Percentiles rank a stretch among this genome's conserved stretches.
Evolutionary conservation across 2,888 invertebrate species (phyloP).

Genomic region (Cephus spinipes): DNA sequence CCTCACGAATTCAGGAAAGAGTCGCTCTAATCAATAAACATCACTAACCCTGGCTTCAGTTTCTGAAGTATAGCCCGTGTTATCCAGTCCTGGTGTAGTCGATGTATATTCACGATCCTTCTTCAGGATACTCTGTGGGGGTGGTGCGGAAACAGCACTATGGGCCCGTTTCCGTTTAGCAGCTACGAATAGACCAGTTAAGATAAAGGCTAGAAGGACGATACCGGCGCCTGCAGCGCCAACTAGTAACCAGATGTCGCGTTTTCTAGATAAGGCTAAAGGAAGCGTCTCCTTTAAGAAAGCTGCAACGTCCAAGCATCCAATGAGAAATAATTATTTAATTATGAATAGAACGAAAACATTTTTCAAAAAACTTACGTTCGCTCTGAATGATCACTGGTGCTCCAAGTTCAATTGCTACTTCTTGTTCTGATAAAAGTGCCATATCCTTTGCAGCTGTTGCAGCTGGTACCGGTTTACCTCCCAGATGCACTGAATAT

Average conservation of each 20-base stretch:
- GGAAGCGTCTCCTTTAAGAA: constrained; percentile 77
- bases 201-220: constrained; percentile 68
- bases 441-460: constrained; percentile 88
- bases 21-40: not conserved
- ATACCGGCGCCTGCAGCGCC: constrained; percentile 74
- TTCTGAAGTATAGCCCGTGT: constrained; percentile 58
- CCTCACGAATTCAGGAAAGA: not conserved
- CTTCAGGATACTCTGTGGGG: constrained; percentile 46
- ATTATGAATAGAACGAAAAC: not conserved
- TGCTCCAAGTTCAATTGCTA: constrained; percentile 79
- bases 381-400: constrained; percentile 86
- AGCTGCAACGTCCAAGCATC: constrained; percentile 67
- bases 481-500: constrained; percentile 84
- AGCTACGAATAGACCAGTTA: constrained; percentile 46
- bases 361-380: constrained; percentile 73
- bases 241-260: constrained; percentile 75
- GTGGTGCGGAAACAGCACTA: constrained; percentile 53
- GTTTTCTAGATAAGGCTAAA: constrained; percentile 69
- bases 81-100: constrained; percentile 50
- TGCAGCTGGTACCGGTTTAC: constrained; percentile 82
- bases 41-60: constrained; percentile 54
- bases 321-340: constrained; percentile 3
- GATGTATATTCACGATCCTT: constrained; percentile 50
- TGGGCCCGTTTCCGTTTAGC: constrained; percentile 58
- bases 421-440: constrained; percentile 82